A percentile compares a stretch with the other conserved stretches of the same genome.
Evolutionary conservation across 1,140 invertebrate genomes (phyloP).

Genomic region (Mamestra configurata): DNA sequence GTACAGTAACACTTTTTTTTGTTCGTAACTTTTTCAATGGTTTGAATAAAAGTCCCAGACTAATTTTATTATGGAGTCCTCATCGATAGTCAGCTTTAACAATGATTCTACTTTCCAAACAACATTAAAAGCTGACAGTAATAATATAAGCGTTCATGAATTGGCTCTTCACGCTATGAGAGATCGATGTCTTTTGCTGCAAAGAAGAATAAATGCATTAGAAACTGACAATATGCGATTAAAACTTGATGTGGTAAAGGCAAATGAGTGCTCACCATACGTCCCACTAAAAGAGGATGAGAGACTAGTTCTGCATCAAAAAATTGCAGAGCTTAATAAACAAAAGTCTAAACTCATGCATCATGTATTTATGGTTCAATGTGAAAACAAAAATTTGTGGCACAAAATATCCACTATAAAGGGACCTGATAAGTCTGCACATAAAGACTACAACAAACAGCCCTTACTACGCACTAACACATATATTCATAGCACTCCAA

Average conservation of each 20-base stretch:
- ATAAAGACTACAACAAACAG: conserved; percentile 81
- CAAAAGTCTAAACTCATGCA: conserved; percentile 93
- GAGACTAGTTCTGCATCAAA: conserved; percentile 86
- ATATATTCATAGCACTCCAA: conserved; percentile 89
- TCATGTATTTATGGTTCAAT: conserved; percentile 93
- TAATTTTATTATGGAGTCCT: conserved; percentile 78
- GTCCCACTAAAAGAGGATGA: conserved; percentile 82
- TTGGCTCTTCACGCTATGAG: conserved; percentile 93
- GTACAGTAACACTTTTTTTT: background rate
- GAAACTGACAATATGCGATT: conserved; percentile 93
- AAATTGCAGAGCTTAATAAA: conserved; percentile 90
- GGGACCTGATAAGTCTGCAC: conserved; percentile 78
- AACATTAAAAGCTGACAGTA: conserved; percentile 77
- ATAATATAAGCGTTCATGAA: conserved; percentile 89
- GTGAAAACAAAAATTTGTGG: conserved; percentile 94
- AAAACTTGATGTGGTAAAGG: conserved; percentile 87
- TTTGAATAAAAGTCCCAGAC: background rate
- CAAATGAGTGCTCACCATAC: conserved; percentile 66
- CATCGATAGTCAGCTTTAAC: conserved; percentile 83
- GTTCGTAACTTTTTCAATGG: background rate
- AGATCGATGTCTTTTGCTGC: conserved; percentile 92
- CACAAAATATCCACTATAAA: conserved; percentile 90
- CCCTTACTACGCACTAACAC: conserved; percentile 89
- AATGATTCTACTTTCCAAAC: conserved; percentile 82
- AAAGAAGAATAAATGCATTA: conserved; percentile 90